Conservation (phyloP, 2,113 vertebrate genomes). For the Carassius carassius region DNA sequence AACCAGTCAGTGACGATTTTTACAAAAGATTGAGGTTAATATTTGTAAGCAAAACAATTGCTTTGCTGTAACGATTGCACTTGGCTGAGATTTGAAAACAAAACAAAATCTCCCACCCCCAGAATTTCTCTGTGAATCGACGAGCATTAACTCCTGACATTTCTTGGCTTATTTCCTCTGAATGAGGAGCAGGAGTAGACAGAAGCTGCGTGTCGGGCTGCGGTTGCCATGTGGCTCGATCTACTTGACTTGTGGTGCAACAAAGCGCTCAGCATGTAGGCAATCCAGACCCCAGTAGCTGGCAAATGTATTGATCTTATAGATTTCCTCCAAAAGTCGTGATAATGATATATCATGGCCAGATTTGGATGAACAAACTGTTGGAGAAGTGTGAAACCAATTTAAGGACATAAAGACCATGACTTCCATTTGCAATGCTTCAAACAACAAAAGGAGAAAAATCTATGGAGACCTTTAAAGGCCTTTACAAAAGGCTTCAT, state of each 20-base stretch:
- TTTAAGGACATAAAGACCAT: conserved; percentile 74
- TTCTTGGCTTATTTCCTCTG: conserved; percentile 56
- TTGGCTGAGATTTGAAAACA: conserved; percentile 34
- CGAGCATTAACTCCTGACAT: conserved; percentile 52
- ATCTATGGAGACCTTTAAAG: conserved; percentile 53
- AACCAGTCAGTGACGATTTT: conserved; percentile 26
- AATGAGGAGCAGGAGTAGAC: conserved; percentile 45
- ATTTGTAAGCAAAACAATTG: conserved; percentile 25
- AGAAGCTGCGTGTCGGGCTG: conserved; percentile 49
- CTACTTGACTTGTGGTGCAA: conserved; percentile 73
- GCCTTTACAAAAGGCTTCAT: conserved; percentile 39
- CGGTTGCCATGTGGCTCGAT: conserved; percentile 73
- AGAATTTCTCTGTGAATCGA: conserved; percentile 49
- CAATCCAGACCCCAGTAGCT: conserved; percentile 80
- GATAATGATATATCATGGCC: conserved; percentile 85
- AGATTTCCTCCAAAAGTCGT: conserved; percentile 85
- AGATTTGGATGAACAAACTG: conserved; percentile 79
- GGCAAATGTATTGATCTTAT: conserved; percentile 84
- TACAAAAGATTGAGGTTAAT: conserved; percentile 21
- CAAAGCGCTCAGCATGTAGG: conserved; percentile 79
- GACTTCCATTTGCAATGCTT: conserved; percentile 52
- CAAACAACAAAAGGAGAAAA: conserved; percentile 47
- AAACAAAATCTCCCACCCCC: conserved; percentile 40
- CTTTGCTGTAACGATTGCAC: conserved; percentile 22
- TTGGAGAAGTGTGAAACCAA: conserved; percentile 77